Evolutionary conservation across 1,140 invertebrate species (phyloP), one percentile per base, ranked within the genome.

Genomic region (Orchesella cincta): DNA sequence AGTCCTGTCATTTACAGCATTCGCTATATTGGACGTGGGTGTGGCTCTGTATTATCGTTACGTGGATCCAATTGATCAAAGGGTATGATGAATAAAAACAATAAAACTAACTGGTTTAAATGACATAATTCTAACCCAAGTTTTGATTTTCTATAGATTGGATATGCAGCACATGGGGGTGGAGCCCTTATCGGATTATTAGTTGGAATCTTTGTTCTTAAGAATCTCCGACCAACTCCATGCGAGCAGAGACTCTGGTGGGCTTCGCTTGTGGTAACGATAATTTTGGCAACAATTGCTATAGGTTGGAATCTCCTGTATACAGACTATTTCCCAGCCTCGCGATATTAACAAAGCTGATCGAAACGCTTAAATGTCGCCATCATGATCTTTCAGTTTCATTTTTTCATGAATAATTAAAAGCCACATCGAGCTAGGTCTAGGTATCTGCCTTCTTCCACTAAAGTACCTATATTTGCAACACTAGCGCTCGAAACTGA

Each of bases 111-210:
- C 18, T 73, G 14, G 2, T 28, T 35, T 33, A 67, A 74, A 26
- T 36, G 12, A 28, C 3, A n/a, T 36, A 39, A 20, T 8, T 31
- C 16, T 46, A 18, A 20, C 0, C 26, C 29, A 57, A 57, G 12
- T n/a, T 16, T 57, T 73, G 78, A 26, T 57, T 78, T 78, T 73
- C 81, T 83, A 67, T 77, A 93, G 84, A 91, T 94, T 72, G 93
- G 93, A 20, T 97, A 98, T 84, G 92, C 92, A 3, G 95, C 95
- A 16, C 96, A 98, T 86, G 86, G 96, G 26, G 93, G 91, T 73
- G 95, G 95, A 34, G 94, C 93, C 1, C 78, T 96, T 1, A 93
- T 93, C 28, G 95, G 95, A n/a, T 87, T 98, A 1, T 88, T 98
- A 1, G 91, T 98, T 28, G 97, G 96, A n/a, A 91, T 98, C 62